Evolutionary conservation across 2,797 vertebrate species (phyloP), one percentile per base, ranked within the genome.

Genomic region (Dryobates pubescens): DNA sequence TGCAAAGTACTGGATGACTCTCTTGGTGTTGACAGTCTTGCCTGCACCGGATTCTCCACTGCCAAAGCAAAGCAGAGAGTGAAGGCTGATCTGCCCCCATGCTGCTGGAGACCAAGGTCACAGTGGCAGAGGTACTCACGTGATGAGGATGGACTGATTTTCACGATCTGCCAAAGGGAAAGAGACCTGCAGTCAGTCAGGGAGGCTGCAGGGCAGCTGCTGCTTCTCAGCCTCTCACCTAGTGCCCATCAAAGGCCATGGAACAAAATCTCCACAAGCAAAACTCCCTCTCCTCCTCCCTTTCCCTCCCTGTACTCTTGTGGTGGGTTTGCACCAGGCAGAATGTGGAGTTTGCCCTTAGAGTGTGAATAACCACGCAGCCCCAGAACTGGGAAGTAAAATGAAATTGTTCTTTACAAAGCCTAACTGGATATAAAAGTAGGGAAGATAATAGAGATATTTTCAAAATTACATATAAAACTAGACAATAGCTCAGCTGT

Each of bases 1-100:
- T 63, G 98, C 98, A 97, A 98, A 99, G 96, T 98, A 99, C 97
- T 99, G 98, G 96, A 99, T 99, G 97, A 99, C 98, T 82, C 98
- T 94, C 68, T 99, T 99, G 26, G 98, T 99, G 96, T 99, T 99
- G 89, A 99, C 98, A 47, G 98, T 99, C 97, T 99, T 99, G 79
- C 98, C 98, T 10, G 99, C 98, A 87, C 99, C 98, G 0, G 98
- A 99, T 97, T 99, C 98, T 97, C 98, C 98, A 0, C 98, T 99
- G 26, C 34, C 5, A 4, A 45, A 47, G 61, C 57, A 10, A 30
- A 89, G 53, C 9, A 14, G 27, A 76, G 82, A 53, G 82, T 4
- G 13, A 83, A 79, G 30, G 30, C 32, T 34, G 22, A 41, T 2
- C 68, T 56, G 10, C 47, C 45, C 45, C 6, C 2, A 27, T 57